phyloP scores from a whole-genome alignment of 2,888 invertebrate species.

The Zonitis immaculata region DNA sequence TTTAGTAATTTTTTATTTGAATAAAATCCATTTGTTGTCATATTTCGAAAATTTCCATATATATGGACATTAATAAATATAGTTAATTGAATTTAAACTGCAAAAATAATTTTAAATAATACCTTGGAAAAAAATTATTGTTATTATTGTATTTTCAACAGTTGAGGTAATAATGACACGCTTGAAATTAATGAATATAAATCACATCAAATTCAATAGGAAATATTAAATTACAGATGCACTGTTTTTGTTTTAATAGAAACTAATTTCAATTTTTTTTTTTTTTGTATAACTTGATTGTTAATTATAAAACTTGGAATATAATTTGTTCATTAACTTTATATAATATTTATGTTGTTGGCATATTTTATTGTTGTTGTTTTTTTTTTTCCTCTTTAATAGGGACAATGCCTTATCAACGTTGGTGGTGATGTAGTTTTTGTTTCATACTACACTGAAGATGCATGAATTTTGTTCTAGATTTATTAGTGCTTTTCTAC shows the following conservation, averaged over 20 bases:
- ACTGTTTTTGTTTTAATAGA: background rate
- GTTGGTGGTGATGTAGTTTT: constrained; percentile 93
- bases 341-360: background rate
- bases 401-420: constrained; percentile 94
- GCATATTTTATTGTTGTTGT: background rate
- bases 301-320: background rate
- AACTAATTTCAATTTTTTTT: background rate
- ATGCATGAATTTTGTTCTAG: constrained; percentile 23
- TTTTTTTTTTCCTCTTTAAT: constrained; percentile 49
- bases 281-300: background rate
- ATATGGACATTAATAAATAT: no score
- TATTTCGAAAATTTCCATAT: no score
- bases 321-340: constrained; percentile 5
- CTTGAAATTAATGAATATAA: background rate
- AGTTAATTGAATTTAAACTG: no score
- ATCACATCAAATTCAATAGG: background rate
- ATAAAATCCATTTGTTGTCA: no score
- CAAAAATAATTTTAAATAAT: no score
- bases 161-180: background rate
- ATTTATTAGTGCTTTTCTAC: constrained; percentile 1
- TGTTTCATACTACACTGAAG: constrained; percentile 64
- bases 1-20: no score
- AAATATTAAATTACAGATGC: background rate
- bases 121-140: no score
- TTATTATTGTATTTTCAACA: no score